Conservation (phyloP, 2,888 invertebrate genomes). For the Endomychus coccineus region DNA sequence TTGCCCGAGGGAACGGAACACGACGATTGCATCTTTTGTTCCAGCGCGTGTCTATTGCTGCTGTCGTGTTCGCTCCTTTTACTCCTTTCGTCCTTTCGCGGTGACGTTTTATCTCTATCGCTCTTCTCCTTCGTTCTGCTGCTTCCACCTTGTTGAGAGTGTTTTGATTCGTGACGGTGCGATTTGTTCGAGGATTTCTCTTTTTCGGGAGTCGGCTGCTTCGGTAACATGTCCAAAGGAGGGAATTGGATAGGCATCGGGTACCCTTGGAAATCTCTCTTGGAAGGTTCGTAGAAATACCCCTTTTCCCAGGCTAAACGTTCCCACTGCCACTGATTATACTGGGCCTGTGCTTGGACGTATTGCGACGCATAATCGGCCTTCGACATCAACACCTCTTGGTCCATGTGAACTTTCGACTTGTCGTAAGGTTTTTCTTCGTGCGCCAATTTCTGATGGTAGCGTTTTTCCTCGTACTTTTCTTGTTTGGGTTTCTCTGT, state of each 20-base stretch:
- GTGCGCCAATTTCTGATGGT: slow-evolving; percentile 21
- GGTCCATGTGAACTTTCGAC: slow-evolving; percentile 35
- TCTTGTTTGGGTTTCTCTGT: slow-evolving; percentile 38
- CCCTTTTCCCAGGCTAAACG: slow-evolving; percentile 53
- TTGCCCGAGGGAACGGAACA: not conserved
- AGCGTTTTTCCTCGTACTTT: slow-evolving; percentile 25
- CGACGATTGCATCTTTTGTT: slow-evolving; percentile 6
- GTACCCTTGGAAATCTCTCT: slow-evolving; percentile 38
- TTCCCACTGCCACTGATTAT: slow-evolving; percentile 59
- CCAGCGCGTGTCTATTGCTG: slow-evolving; percentile 14
- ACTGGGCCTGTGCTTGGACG: slow-evolving; percentile 52
- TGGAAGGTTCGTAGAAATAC: slow-evolving; percentile 50
- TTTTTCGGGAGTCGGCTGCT: slow-evolving; percentile 31
- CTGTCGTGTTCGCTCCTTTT: slow-evolving; percentile 18
- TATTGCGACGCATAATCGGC: slow-evolving; percentile 58
- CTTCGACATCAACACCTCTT: slow-evolving; percentile 49
- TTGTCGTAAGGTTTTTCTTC: slow-evolving; percentile 34
- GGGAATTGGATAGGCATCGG: slow-evolving; percentile 37
- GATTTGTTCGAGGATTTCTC: slow-evolving; percentile 33
- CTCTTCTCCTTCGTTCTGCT: slow-evolving; percentile 14
- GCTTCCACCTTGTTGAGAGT: slow-evolving; percentile 18
- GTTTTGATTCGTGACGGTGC: slow-evolving; percentile 36
- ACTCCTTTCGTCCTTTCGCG: slow-evolving; percentile 30
- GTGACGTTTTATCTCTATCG: slow-evolving; percentile 20
- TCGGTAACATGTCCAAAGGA: slow-evolving; percentile 39